Conservation (phyloP, 2,888 invertebrate species). For the Fragum fragum region DNA sequence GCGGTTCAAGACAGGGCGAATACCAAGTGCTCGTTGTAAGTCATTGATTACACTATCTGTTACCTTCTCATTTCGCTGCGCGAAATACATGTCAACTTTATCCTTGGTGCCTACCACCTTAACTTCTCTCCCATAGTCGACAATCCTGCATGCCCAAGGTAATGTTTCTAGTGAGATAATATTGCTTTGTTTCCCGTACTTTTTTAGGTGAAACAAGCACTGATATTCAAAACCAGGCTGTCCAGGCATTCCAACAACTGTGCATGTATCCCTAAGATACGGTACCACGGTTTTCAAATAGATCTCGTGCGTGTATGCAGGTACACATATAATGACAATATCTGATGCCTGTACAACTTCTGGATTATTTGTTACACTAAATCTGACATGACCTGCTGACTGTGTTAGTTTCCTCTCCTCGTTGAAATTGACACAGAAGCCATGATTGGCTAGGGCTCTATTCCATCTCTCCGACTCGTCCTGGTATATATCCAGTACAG, state of each 20-base stretch:
- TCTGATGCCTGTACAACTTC: conserved; percentile 21
- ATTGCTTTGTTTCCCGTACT: conserved; percentile 46
- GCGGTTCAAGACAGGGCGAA: conserved; percentile 55
- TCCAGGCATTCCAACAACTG: conserved; percentile 73
- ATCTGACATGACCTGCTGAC: conserved; percentile 34
- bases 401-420: conserved; percentile 34
- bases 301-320: conserved; percentile 73
- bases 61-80: conserved; percentile 16
- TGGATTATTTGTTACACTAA: conserved; percentile 45
- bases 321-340: conserved; percentile 71
- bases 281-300: conserved; percentile 71
- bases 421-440: conserved; percentile 57
- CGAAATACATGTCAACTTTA: conserved; percentile 60
- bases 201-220: conserved; percentile 56
- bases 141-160: conserved; percentile 76
- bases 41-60: neutral
- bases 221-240: conserved; percentile 76
- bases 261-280: conserved; percentile 57
- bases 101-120: conserved; percentile 70
- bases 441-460: conserved; percentile 48
- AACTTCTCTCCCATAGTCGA: conserved; percentile 68
- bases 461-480: conserved; percentile 76
- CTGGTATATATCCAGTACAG: conserved; percentile 69
- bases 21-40: conserved; percentile 67
- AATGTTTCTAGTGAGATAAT: conserved; percentile 69